Base-by-base conservation (phyloP, 2,113 vertebrate genomes). In the Enhydra lutris region DNA sequence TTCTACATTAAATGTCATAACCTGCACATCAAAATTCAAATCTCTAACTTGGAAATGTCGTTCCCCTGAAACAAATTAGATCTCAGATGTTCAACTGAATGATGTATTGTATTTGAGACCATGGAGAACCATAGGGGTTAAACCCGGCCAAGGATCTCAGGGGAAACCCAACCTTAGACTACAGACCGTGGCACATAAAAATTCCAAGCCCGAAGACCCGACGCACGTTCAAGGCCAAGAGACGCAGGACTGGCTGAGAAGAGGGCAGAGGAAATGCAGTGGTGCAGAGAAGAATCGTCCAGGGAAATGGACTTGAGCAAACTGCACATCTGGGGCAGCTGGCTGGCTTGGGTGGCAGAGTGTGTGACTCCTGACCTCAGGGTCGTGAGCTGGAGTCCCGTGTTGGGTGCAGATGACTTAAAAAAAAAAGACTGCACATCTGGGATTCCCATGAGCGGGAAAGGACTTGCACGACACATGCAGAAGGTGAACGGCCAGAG, bases 181-280 rank as follows among this genome's bases (percentile, higher is more conserved):
- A 39, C 6, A 67, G 36, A 57, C 0, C 3, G 14, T 11, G 29
- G 61, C 24, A 36, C 5, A 8, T 36, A 36, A 73, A 80, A 5
- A 15, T 8, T 21, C 18, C 0, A 81, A n/a, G 55, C 6, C 7
- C 3, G 0, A 39, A 39, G 34, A 57, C 7, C 5, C 26, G 17
- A 1, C 1, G 0, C 24, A 73, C 36, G 11, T 39, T 67, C 11
- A 3, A 39, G 31, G 17, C 15, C 21, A 31, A 26, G 24, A 6
- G 20, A 6, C 23, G 36, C 55, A 26, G 74, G 45, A 65, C 6
- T 23, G 7, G 29, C 3, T 23, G 73, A 36, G 45, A 26, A 88
- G 4, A 21, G 4, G 31, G 7, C 14, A 20, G 26, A 29, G 24
- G n/a, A 59, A n/a, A 34, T 20, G 1, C 42, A 34, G 4, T 1